Percentiles rank a stretch among this genome's conserved stretches.
phyloP scores from a whole-genome alignment of 2,888 invertebrate species.

The Helobdella robusta region DNA sequence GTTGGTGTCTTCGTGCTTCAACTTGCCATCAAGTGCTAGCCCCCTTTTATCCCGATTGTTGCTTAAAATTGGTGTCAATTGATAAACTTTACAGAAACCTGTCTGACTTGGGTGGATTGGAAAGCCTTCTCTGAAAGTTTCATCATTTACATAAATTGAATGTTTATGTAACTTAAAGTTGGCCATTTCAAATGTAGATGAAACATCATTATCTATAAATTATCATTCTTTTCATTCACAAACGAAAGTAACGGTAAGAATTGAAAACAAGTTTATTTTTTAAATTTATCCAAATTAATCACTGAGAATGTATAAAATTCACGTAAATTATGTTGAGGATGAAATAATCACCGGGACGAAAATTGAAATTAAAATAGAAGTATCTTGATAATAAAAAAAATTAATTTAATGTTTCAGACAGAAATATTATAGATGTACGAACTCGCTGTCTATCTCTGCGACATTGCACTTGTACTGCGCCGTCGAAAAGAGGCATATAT shows the following conservation, averaged over 20 bases:
- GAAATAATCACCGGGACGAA: too few relatives aligned
- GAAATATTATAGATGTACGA: too few relatives aligned
- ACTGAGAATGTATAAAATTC: too few relatives aligned
- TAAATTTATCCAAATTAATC: too few relatives aligned
- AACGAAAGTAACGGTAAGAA: too few relatives aligned
- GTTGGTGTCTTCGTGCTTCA: conserved; percentile 97
- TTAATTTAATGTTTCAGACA: too few relatives aligned
- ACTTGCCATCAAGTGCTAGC: conserved; percentile 88
- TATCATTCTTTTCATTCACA: background rate
- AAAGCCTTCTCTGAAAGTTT: conserved; percentile 72
- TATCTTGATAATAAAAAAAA: too few relatives aligned
- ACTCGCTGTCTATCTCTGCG: conserved; percentile 84
- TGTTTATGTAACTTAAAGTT: too few relatives aligned
- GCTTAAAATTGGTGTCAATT: conserved; percentile 80
- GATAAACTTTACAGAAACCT: conserved; percentile 82
- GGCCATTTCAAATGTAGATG: background rate
- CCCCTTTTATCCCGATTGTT: conserved; percentile 98
- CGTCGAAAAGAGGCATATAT: conserved; percentile 97
- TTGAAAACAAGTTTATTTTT: too few relatives aligned
- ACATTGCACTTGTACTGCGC: conserved; percentile 99
- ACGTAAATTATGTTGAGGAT: too few relatives aligned
- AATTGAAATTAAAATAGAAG: too few relatives aligned
- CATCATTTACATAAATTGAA: too few relatives aligned
- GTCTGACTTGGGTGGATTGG: conserved; percentile 90
- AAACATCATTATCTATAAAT: background rate